phyloP scores from a whole-genome alignment of 2,888 invertebrate genomes.

The Coecobrya sp. region DNA sequence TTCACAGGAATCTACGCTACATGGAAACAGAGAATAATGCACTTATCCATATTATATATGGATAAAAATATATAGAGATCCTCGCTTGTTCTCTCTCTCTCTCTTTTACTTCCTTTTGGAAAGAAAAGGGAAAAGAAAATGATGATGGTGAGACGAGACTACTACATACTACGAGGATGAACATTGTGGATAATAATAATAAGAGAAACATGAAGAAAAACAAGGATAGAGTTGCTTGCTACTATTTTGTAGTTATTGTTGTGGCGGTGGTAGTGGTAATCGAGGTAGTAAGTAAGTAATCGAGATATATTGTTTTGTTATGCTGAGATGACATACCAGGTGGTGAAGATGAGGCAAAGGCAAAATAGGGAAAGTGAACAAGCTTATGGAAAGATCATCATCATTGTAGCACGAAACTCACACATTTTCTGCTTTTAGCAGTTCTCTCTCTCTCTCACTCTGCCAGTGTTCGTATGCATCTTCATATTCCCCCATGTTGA shows the following conservation, averaged over 20 bases:
- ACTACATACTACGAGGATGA: too few relatives aligned
- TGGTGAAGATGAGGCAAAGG: not conserved
- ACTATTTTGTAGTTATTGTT: slow-evolving; percentile 34
- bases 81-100: not conserved
- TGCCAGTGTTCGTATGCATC: slow-evolving; percentile 41
- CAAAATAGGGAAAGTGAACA: not conserved
- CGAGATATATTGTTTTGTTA: slow-evolving; percentile 38
- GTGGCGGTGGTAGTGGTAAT: slow-evolving; percentile 30
- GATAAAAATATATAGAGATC: not conserved
- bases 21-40: slow-evolving; percentile 17
- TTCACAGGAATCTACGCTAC: slow-evolving; percentile 27
- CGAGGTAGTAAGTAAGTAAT: slow-evolving; percentile 50
- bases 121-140: slow-evolving; percentile 41
- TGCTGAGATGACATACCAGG: slow-evolving; percentile 9
- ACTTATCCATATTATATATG: slow-evolving; percentile 44
- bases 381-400: not conserved
- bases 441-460: slow-evolving; percentile 61
- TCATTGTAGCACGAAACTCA: not conserved
- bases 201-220: slow-evolving; percentile 36
- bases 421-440: slow-evolving; percentile 49
- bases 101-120: not conserved
- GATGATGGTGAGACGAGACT: slow-evolving; percentile 27
- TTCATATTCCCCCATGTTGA: slow-evolving; percentile 72
- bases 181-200: slow-evolving; percentile 34
- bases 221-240: not conserved